These are phyloP conservation scores for Cherax destructor DNA, from an alignment of 1,140 invertebrate species.

Conservation along the genomic window DNA sequence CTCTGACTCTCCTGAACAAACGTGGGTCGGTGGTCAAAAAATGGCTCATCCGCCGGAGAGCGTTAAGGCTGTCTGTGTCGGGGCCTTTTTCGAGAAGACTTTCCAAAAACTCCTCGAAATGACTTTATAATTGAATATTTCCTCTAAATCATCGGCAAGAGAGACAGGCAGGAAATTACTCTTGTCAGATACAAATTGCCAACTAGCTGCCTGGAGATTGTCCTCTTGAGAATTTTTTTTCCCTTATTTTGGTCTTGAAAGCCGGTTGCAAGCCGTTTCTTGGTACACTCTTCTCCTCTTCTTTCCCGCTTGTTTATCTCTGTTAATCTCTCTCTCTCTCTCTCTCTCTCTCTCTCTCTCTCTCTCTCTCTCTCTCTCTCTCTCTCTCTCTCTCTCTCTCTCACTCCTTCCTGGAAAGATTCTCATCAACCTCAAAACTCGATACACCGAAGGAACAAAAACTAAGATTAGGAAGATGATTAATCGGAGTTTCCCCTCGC, in stretches of 20 bases:
- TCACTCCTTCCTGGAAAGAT: too few species aligned
- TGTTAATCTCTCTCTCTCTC: too few species aligned
- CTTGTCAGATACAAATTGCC: neutral
- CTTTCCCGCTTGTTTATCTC: too few species aligned
- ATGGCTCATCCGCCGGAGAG: neutral
- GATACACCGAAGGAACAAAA: neutral
- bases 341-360: too few species aligned
- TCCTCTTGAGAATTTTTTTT: neutral
- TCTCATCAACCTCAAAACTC: neutral
- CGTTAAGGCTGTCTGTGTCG: neutral
- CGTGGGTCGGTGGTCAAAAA: neutral
- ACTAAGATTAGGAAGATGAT: slow-evolving; percentile 8
- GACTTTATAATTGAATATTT: neutral
- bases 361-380: too few species aligned
- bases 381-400: too few species aligned
- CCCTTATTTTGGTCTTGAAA: too few species aligned
- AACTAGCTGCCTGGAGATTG: neutral
- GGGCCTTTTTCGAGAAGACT: neutral
- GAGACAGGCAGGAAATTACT: neutral
- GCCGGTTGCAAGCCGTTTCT: too few species aligned
- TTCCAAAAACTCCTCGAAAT: neutral
- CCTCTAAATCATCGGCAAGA: neutral
- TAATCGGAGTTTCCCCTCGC: slow-evolving; percentile 1
- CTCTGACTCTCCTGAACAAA: too few species aligned
- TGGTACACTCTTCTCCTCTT: too few species aligned